A percentile compares a stretch with the other conserved stretches of the same genome.
Conservation (phyloP, 2,113 vertebrate species). For the Pelobates fuscus region DNA sequence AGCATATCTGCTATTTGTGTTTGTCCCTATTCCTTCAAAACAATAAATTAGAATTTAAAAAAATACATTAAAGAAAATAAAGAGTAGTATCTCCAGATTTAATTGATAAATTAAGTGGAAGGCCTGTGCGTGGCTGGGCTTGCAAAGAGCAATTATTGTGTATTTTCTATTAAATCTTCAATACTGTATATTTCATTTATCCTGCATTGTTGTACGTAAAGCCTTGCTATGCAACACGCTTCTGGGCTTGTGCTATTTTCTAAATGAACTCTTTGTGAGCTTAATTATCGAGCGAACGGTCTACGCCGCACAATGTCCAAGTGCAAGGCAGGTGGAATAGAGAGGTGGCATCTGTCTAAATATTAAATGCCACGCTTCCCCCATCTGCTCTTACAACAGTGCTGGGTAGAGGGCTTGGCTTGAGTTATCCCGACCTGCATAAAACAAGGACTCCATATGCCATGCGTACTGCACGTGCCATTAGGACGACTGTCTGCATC, state of each 20-base stretch:
- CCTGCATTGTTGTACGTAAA: no score
- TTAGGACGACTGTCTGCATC: slow-evolving; percentile 59
- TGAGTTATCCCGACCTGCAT: slow-evolving; percentile 67
- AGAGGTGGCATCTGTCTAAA: slow-evolving; percentile 85
- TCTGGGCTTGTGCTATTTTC: slow-evolving; percentile 54
- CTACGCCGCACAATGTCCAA: slow-evolving; percentile 79
- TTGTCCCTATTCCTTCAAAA: no score
- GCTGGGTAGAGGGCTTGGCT: slow-evolving; percentile 72
- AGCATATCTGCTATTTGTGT: no score
- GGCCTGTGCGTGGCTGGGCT: no score
- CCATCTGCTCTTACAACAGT: slow-evolving; percentile 78
- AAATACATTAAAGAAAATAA: no score
- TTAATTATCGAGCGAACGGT: slow-evolving; percentile 78
- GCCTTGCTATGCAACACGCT: no score
- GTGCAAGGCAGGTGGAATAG: slow-evolving; percentile 83
- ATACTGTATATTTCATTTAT: no score
- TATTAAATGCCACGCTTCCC: slow-evolving; percentile 83
- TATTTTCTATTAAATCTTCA: no score
- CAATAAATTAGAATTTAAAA: no score
- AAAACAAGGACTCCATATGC: slow-evolving; percentile 75
- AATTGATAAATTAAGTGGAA: no score
- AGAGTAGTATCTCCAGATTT: no score
- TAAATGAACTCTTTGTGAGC: slow-evolving; percentile 73
- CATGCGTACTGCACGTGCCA: slow-evolving; percentile 70
- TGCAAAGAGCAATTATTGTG: no score